A percentile compares a stretch with the other conserved stretches of the same genome.
phyloP scores from a whole-genome alignment of 2,797 vertebrate species.

The Pteronotus mesoamericanus region DNA sequence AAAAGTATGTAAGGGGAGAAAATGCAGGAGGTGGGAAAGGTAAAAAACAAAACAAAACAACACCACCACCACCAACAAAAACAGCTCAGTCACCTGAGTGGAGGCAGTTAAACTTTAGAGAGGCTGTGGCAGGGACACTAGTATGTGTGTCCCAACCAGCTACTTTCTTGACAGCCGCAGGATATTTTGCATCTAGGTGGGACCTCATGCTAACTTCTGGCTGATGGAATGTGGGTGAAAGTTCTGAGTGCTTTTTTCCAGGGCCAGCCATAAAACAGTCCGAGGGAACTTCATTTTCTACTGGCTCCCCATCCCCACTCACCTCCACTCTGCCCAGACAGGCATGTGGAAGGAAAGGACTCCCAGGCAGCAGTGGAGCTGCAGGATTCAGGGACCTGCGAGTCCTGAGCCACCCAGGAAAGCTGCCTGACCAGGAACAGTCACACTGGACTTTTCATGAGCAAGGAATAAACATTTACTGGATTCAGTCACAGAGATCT shows the following conservation, averaged over 20 bases:
- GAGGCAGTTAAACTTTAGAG: too few relatives aligned
- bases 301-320: neutral
- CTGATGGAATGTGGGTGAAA: neutral
- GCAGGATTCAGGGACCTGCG: neutral
- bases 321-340: rapidly evolving
- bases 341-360: neutral
- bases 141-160: too few relatives aligned
- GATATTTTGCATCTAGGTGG: neutral
- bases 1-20: neutral
- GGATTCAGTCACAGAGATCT: neutral
- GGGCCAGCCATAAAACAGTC: neutral
- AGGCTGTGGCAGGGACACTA: rapidly evolving
- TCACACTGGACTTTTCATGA: neutral
- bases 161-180: neutral
- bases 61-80: too few relatives aligned
- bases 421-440: neutral
- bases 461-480: neutral
- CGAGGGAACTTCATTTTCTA: neutral
- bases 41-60: too few relatives aligned
- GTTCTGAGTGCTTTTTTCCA: neutral
- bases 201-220: neutral
- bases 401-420: neutral
- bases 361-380: neutral
- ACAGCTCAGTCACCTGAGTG: too few relatives aligned
- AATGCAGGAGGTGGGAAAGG: neutral